phyloP scores from a whole-genome alignment of 2,888 invertebrate genomes.

The Entomobrya multifasciata region DNA sequence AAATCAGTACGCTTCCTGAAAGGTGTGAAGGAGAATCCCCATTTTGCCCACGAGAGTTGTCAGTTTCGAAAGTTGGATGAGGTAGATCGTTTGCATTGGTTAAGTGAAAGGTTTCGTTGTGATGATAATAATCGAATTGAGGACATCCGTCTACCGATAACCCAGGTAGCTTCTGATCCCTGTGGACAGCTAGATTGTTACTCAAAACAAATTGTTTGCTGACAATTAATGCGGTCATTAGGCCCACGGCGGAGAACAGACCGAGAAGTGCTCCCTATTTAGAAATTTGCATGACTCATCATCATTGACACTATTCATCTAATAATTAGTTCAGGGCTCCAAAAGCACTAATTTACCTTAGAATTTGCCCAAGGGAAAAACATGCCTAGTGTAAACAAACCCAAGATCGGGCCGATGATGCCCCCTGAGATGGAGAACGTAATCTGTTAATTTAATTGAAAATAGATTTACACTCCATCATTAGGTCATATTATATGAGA shows the following conservation, averaged over 20 bases:
- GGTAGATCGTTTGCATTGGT: conserved; percentile 18
- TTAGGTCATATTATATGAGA: too few species aligned
- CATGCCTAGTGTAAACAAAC: conserved; percentile 75
- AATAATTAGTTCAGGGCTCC: too few species aligned
- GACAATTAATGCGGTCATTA: conserved; percentile 53
- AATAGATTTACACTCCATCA: too few species aligned
- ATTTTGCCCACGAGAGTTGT: background rate
- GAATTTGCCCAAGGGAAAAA: conserved; percentile 76
- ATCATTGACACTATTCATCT: too few species aligned
- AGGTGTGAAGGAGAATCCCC: too few species aligned
- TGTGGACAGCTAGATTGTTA: conserved; percentile 19
- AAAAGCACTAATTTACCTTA: too few species aligned
- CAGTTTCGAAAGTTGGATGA: background rate
- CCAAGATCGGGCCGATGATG: conserved; percentile 72
- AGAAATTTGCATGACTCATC: too few species aligned
- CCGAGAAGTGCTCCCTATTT: conserved; percentile 67
- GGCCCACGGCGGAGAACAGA: conserved; percentile 39
- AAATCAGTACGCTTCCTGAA: background rate
- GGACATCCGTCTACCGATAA: conserved; percentile 59
- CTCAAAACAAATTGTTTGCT: conserved; percentile 41
- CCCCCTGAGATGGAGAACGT: conserved; percentile 72
- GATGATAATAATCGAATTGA: conserved; percentile 53
- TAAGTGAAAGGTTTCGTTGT: conserved; percentile 31
- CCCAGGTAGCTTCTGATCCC: conserved; percentile 65
- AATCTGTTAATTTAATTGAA: too few species aligned